A percentile compares a stretch with the other conserved stretches of the same genome.
Conservation (phyloP, 2,113 vertebrate genomes). For the Tragelaphus strepsiceros region DNA sequence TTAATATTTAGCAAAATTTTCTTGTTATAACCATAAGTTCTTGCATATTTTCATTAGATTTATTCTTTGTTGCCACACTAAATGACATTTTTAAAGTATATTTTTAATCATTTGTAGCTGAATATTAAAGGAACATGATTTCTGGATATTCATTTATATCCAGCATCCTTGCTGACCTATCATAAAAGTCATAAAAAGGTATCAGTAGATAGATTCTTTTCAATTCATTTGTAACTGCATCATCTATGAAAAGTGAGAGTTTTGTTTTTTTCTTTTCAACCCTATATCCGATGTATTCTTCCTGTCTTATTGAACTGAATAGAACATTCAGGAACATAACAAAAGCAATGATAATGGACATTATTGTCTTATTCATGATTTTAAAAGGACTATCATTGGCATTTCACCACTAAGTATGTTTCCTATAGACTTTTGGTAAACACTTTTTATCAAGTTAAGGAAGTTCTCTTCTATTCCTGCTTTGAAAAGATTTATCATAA, state of each 20-base stretch:
- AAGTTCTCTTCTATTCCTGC: not conserved
- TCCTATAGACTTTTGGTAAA: not conserved
- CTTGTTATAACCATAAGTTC: not conserved
- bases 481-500: not conserved
- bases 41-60: not conserved
- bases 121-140: not conserved
- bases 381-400: not conserved
- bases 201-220: not conserved
- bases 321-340: not conserved
- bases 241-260: not conserved
- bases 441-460: not conserved
- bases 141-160: not conserved
- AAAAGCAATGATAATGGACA: not conserved
- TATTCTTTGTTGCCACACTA: not conserved
- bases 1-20: not conserved
- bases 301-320: not conserved
- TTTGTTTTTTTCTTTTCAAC: not conserved
- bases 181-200: not conserved
- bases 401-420: not conserved
- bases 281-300: not conserved
- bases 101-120: not conserved
- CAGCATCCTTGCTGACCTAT: not conserved
- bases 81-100: not conserved
- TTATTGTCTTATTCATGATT: not conserved
- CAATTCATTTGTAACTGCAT: not conserved